Evolutionary conservation across 2,797 vertebrate species (phyloP), one percentile per base, ranked within the genome.

Genomic region (Gambusia yucatana): DNA sequence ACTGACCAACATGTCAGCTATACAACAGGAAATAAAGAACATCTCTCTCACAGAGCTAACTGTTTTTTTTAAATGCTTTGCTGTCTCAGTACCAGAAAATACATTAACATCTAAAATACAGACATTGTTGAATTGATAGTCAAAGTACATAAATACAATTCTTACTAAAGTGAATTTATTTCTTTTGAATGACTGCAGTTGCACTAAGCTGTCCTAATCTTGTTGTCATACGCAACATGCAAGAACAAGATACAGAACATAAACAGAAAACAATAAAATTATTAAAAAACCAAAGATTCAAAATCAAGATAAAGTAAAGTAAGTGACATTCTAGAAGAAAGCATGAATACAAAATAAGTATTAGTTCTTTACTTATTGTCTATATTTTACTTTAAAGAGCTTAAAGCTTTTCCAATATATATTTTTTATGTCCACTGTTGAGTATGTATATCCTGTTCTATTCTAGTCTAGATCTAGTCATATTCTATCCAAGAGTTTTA

Each of bases 1-100:
- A 80, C 78, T 93, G 93, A 94, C 89, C 89, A 90, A 77, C 44
- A 67, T n/a, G 39, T 72, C 81, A 81, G 76, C 78, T 50, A 17
- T 4, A 8, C 0, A 0, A 46, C 72, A 87, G 87, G 80, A 91
- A 85, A 81, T 84, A 57, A 81, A 67, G 81, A 69, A 52, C 77
- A 28, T 52, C 25, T n/a, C 25, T 28, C 9, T 16, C 59, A 17
- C 30, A 48, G 10, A 48, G 11, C 41, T 25, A n/a, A 70, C 25
- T 25, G 11, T 41, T 46, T 44, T 6, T 6, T 44, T n/a, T 43
- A 11, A 43, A 30, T 61, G 30, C 6, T 33, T 61, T 61, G 30
- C 5, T 61, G 6, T 61, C 69, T 43, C 14, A 33, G 30, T 33
- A 11, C 28, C 30, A 61, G 28, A 14, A 59, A 30, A 16, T 59